Evolutionary conservation across 2,888 invertebrate species (phyloP).

Genomic region (Operophtera brumata): DNA sequence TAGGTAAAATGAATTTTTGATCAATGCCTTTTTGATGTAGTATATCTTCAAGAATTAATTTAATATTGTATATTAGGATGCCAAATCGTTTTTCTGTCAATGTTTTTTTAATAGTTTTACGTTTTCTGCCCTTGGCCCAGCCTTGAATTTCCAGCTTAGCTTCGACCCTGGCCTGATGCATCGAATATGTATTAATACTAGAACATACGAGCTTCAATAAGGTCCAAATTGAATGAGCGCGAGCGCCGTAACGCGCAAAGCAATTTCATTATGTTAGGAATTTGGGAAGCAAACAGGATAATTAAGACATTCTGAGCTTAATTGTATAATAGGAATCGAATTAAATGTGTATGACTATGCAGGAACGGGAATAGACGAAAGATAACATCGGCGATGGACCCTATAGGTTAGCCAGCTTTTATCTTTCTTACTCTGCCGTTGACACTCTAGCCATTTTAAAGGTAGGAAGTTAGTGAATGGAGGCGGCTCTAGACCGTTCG

Average conservation of each 20-base stretch:
- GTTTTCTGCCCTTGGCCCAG: neutral
- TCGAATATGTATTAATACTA: constrained; percentile 48
- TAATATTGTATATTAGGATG: too few species aligned
- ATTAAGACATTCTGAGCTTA: constrained; percentile 8
- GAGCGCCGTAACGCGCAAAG: constrained; percentile 15
- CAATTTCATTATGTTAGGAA: constrained; percentile 16
- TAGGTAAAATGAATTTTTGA: too few species aligned
- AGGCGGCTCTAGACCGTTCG: too few species aligned
- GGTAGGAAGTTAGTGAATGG: too few species aligned
- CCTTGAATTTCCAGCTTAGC: constrained; percentile 18
- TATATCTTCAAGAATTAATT: too few species aligned
- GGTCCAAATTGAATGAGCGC: constrained; percentile 21
- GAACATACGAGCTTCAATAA: constrained; percentile 33
- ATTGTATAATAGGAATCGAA: neutral
- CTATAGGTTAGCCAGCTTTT: too few species aligned
- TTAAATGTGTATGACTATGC: neutral
- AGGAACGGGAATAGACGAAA: neutral
- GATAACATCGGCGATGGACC: neutral
- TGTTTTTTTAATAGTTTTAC: neutral
- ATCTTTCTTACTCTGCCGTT: too few species aligned
- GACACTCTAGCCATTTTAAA: too few species aligned
- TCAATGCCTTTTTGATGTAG: too few species aligned
- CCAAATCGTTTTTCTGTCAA: neutral
- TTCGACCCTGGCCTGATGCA: constrained; percentile 16
- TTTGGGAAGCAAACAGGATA: constrained; percentile 9